Evolutionary conservation across 2,888 invertebrate genomes (phyloP).

Genomic region (Trichogramma evanescens): DNA sequence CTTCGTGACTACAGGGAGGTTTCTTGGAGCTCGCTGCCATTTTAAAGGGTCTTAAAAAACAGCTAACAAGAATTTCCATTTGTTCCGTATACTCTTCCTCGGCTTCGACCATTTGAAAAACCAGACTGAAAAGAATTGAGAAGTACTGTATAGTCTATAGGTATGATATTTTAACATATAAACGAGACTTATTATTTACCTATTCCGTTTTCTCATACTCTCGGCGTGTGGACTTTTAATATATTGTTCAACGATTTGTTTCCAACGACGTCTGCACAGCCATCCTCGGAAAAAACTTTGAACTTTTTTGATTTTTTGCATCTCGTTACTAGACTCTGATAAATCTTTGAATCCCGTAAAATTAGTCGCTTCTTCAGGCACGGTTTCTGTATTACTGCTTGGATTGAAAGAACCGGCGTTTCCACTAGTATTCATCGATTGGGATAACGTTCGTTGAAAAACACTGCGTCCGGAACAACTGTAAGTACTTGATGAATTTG

Average conservation of each 20-base stretch:
- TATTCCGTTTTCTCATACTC: conserved; percentile 87
- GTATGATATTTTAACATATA: neutral
- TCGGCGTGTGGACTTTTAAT: conserved; percentile 91
- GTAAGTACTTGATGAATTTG: conserved; percentile 38
- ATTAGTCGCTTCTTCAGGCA: neutral
- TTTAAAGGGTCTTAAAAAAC: conserved; percentile 82
- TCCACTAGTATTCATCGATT: conserved; percentile 19
- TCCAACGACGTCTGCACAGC: conserved; percentile 86
- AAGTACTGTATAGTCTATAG: neutral
- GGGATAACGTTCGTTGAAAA: conserved; percentile 33
- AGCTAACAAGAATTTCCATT: conserved; percentile 75
- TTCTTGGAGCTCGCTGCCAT: conserved; percentile 92
- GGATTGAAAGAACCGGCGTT: neutral
- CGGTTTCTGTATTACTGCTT: neutral
- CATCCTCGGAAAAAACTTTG: conserved; percentile 91
- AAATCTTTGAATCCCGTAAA: conserved; percentile 37
- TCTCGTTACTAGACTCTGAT: conserved; percentile 62
- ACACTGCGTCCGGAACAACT: conserved; percentile 19
- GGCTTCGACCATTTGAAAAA: conserved; percentile 86
- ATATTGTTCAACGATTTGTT: conserved; percentile 90
- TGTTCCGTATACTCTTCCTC: conserved; percentile 91
- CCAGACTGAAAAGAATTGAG: conserved; percentile 53
- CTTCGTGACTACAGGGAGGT: conserved; percentile 87
- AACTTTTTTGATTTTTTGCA: conserved; percentile 80
- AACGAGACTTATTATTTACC: conserved; percentile 46